Conservation (phyloP, 2,888 invertebrate species). For the Agapostemon virescens region DNA sequence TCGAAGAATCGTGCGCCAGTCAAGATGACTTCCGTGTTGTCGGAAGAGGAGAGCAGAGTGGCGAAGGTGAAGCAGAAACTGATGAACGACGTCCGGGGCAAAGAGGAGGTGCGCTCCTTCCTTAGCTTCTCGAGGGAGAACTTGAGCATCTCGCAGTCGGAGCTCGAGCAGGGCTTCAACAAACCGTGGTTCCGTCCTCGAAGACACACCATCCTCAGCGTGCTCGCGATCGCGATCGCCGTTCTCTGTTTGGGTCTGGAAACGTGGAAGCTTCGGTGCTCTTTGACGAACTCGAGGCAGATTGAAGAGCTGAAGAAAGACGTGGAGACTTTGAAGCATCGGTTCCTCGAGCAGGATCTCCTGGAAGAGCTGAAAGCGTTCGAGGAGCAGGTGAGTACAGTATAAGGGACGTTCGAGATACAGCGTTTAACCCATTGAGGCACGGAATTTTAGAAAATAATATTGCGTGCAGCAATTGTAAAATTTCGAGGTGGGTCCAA, state of each 20-base stretch:
- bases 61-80: conserved; percentile 67
- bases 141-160: conserved; percentile 74
- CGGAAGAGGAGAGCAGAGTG: conserved; percentile 62
- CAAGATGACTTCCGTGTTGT: conserved; percentile 69
- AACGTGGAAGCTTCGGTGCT: conserved; percentile 72
- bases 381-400: conserved; percentile 74
- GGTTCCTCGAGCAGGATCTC: conserved; percentile 73
- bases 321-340: conserved; percentile 74
- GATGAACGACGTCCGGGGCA: conserved; percentile 48
- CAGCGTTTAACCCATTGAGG: no score
- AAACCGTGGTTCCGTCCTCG: conserved; percentile 62
- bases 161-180: conserved; percentile 75
- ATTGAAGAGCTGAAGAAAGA: conserved; percentile 74
- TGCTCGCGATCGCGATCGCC: conserved; percentile 68
- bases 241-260: conserved; percentile 72
- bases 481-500: no score
- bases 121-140: conserved; percentile 76
- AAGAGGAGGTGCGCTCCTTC: conserved; percentile 74
- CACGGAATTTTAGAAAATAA: no score
- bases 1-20: background rate
- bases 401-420: background rate
- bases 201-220: conserved; percentile 68
- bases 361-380: conserved; percentile 75
- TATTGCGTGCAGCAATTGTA: no score
- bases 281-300: conserved; percentile 69